A percentile compares a stretch with the other conserved stretches of the same genome.
These are phyloP conservation scores for Galerucella nymphaeae DNA, from an alignment of 2,888 invertebrate species.

Conservation along the genomic window DNA sequence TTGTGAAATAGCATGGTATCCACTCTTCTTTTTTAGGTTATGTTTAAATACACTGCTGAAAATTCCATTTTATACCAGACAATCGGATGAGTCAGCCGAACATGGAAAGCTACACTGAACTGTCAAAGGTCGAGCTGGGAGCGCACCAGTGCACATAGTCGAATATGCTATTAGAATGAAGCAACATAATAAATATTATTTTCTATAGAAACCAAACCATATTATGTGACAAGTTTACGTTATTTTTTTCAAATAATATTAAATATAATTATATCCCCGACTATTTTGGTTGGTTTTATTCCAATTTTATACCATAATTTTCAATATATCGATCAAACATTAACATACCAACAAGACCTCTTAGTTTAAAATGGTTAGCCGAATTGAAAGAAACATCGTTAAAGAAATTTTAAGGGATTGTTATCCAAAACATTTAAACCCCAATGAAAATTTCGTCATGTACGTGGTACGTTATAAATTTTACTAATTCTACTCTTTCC, in stretches of 20 bases:
- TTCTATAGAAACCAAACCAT: constrained; percentile 3
- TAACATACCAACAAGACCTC: not conserved
- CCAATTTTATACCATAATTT: not conserved
- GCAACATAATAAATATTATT: not conserved
- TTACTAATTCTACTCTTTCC: not conserved
- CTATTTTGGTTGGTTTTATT: not conserved
- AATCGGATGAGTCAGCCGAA: too few relatives aligned
- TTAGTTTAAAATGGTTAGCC: constrained; percentile 32
- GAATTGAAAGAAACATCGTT: constrained; percentile 67
- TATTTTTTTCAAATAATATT: not conserved
- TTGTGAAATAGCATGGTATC: too few relatives aligned
- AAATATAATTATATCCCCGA: not conserved
- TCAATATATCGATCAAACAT: constrained; percentile 47
- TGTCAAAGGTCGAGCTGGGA: too few relatives aligned
- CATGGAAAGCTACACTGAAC: too few relatives aligned
- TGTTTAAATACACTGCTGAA: too few relatives aligned
- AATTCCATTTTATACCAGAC: too few relatives aligned
- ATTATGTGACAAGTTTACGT: not conserved
- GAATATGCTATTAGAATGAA: too few relatives aligned
- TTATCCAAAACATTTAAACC: constrained; percentile 59
- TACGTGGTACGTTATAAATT: constrained; percentile 61
- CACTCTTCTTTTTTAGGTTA: too few relatives aligned
- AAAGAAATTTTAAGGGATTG: constrained; percentile 71
- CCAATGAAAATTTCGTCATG: constrained; percentile 68
- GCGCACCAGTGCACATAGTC: too few relatives aligned